Percentiles rank a stretch among this genome's conserved stretches.
phyloP scores from a whole-genome alignment of 2,113 vertebrate genomes.

The Apistogramma diplotaenia region DNA sequence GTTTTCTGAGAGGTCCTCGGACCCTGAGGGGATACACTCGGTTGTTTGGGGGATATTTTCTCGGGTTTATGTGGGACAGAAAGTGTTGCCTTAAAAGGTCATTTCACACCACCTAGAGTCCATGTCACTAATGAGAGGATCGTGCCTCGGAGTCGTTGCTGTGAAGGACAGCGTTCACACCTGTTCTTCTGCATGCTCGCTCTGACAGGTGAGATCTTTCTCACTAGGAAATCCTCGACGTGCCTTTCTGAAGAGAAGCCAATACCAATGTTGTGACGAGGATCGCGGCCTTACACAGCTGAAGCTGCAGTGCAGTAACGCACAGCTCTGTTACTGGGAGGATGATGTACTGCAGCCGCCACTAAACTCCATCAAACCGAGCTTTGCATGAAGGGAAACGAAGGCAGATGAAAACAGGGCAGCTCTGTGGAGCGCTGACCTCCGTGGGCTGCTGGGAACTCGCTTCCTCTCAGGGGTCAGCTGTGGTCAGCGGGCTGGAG shows the following conservation, averaged over 20 bases:
- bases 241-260: conserved; percentile 39
- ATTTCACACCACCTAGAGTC: conserved; percentile 9
- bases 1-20: neutral
- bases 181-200: neutral
- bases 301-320: too few species aligned
- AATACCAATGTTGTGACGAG: conserved; percentile 48
- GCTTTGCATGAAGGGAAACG: conserved; percentile 11
- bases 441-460: conserved; percentile 36
- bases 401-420: conserved; percentile 40
- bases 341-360: neutral
- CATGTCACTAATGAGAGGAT: conserved; percentile 15
- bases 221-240: conserved; percentile 38
- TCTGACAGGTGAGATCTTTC: too few species aligned
- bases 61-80: conserved; percentile 26
- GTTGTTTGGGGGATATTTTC: conserved; percentile 46
- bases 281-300: too few species aligned
- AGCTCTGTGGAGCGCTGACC: conserved; percentile 34
- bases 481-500: conserved; percentile 48
- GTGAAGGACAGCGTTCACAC: neutral
- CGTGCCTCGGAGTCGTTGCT: neutral
- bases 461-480: conserved; percentile 60
- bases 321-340: too few species aligned
- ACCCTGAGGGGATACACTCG: conserved; percentile 12
- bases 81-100: conserved; percentile 58
- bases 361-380: neutral